Evolutionary conservation across 1,140 invertebrate species (phyloP).

Genomic region (Lepidurus packardi): DNA sequence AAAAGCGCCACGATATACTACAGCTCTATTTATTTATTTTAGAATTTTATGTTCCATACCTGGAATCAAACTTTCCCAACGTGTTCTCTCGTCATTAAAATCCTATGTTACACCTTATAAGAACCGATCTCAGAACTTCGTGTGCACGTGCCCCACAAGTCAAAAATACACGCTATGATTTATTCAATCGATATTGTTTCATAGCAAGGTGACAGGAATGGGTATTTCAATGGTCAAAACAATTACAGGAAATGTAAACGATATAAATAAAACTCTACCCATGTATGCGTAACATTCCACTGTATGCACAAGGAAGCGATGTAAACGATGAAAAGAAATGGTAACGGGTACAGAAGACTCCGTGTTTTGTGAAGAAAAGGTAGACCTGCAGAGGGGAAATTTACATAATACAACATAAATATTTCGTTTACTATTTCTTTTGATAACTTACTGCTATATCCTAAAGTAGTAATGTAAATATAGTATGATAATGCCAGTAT

Average conservation of each 20-base stretch:
- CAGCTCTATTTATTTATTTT: not conserved
- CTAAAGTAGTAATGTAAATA: conserved; percentile 94
- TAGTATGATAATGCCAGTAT: conserved; percentile 86
- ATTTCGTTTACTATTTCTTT: conserved; percentile 30
- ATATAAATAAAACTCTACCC: conserved; percentile 75
- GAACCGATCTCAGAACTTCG: not conserved
- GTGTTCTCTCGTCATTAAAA: not conserved
- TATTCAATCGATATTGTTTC: not conserved
- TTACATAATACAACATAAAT: conserved; percentile 2
- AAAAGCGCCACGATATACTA: not conserved
- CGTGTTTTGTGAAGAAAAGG: conserved; percentile 84
- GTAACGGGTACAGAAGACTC: conserved; percentile 78
- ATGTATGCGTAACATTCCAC: conserved; percentile 54
- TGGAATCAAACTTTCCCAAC: not conserved
- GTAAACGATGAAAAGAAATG: conserved; percentile 70
- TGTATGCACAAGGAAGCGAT: conserved; percentile 62
- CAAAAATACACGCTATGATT: not conserved
- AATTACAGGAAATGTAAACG: conserved; percentile 48
- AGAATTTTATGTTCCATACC: not conserved
- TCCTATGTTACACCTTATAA: not conserved
- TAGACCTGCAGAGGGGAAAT: conserved; percentile 61
- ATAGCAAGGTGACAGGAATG: not conserved
- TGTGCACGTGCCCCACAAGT: not conserved
- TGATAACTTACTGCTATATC: conserved; percentile 82
- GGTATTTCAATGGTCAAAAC: conserved; percentile 41